These are phyloP conservation scores for Gallinago paraguaiae DNA, from an alignment of 2,113 vertebrate genomes.

Conservation along the genomic window DNA sequence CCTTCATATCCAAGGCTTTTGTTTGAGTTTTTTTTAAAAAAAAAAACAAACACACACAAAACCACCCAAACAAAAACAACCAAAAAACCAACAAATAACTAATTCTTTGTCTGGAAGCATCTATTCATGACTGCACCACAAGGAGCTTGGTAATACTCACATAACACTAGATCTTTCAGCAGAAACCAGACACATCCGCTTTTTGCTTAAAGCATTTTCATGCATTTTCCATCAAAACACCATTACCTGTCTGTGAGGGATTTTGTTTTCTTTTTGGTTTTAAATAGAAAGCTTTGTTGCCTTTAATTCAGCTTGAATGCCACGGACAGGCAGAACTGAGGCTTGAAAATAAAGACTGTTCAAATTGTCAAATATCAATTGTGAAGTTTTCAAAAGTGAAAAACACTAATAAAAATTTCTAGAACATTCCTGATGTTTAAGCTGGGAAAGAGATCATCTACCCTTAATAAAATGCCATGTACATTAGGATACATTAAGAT, in stretches of 20 bases:
- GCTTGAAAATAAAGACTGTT: background rate
- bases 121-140: background rate
- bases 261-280: background rate
- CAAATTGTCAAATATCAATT: background rate
- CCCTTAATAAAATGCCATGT: background rate
- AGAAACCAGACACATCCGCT: background rate
- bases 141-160: background rate
- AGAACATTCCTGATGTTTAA: background rate
- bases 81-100: background rate
- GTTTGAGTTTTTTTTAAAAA: background rate
- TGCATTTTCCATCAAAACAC: background rate
- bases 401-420: background rate
- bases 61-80: background rate
- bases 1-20: constrained; percentile 41
- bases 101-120: background rate
- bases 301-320: background rate
- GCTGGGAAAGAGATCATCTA: background rate
- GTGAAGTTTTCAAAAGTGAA: background rate
- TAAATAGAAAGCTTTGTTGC: background rate
- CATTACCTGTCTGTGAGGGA: background rate
- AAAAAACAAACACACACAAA: background rate
- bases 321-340: background rate
- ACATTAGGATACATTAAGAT: background rate
- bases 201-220: background rate
- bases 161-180: background rate